Conservation (phyloP, 2,113 vertebrate species). For the Solea senegalensis region DNA sequence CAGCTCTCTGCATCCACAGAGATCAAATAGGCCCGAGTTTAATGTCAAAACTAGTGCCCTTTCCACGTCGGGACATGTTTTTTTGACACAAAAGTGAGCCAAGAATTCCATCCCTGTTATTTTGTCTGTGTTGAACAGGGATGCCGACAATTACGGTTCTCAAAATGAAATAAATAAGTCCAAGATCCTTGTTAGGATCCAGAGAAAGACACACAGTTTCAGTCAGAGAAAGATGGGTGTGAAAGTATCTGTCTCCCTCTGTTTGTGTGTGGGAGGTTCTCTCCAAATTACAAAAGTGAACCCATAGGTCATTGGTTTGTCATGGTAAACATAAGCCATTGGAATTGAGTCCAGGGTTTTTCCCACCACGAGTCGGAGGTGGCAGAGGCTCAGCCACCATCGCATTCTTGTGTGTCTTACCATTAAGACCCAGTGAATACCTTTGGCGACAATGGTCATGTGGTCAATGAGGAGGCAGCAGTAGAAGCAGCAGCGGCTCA, state of each 20-base stretch:
- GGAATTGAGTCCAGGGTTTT: conserved; percentile 73
- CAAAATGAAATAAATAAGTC: conserved; percentile 2
- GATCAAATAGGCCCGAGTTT: conserved; percentile 44
- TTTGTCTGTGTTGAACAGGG: no score
- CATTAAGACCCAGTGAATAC: conserved; percentile 77
- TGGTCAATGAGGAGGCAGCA: conserved; percentile 74
- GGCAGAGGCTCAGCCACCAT: conserved; percentile 59
- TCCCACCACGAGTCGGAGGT: conserved; percentile 68
- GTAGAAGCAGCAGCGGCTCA: conserved; percentile 65
- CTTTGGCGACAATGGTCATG: conserved; percentile 75
- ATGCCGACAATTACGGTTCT: conserved; percentile 24
- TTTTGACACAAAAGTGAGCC: neutral
- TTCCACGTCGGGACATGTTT: conserved; percentile 29
- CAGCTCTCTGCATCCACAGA: conserved; percentile 57
- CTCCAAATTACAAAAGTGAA: conserved; percentile 65
- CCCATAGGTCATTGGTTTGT: conserved; percentile 70
- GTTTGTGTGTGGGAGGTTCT: conserved; percentile 46
- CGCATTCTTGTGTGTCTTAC: conserved; percentile 80
- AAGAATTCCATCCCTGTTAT: no score
- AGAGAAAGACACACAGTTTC: no score
- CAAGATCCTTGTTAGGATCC: no score
- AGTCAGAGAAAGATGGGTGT: neutral
- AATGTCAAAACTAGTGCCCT: conserved; percentile 10
- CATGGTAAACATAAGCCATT: conserved; percentile 74
- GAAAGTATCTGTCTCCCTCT: conserved; percentile 1